These are phyloP conservation scores for Carpatolechia fugitivella DNA, from an alignment of 2,888 invertebrate genomes.

Conservation along the genomic window DNA sequence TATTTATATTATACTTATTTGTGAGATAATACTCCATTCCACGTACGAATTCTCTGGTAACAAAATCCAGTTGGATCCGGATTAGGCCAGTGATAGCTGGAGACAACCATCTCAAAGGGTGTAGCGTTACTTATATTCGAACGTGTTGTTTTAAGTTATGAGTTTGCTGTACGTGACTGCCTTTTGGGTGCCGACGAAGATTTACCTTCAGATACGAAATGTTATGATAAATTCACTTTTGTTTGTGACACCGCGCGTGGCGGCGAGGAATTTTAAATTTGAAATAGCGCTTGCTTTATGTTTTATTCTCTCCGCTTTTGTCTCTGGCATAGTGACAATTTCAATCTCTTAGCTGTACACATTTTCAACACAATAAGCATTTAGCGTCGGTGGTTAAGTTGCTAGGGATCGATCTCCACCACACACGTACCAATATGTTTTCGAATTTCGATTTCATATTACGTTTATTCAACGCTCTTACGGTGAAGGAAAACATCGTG, in stretches of 20 bases:
- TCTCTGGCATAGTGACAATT: neutral
- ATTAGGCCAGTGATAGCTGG: slow-evolving; percentile 34
- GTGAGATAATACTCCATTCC: slow-evolving; percentile 11
- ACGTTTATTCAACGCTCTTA: too few relatives aligned
- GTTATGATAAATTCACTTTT: slow-evolving; percentile 15
- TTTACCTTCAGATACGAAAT: slow-evolving; percentile 23
- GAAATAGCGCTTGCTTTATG: neutral
- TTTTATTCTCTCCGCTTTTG: neutral
- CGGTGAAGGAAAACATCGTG: too few relatives aligned
- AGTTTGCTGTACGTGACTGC: slow-evolving; percentile 37
- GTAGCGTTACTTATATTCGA: slow-evolving; percentile 31
- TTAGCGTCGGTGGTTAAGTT: too few relatives aligned
- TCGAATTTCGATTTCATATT: too few relatives aligned
- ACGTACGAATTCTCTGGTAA: slow-evolving; percentile 27
- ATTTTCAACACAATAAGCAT: too few relatives aligned
- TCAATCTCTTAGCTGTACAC: neutral
- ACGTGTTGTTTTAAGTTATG: slow-evolving; percentile 46
- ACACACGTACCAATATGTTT: too few relatives aligned
- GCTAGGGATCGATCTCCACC: too few relatives aligned
- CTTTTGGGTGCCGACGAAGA: slow-evolving; percentile 44
- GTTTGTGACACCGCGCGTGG: slow-evolving; percentile 10
- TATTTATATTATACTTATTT: too few relatives aligned
- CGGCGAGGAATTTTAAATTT: slow-evolving; percentile 1
- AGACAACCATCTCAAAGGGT: slow-evolving; percentile 27
- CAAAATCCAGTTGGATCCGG: slow-evolving; percentile 34